Percentiles rank a stretch among this genome's conserved stretches.
Conservation (phyloP, 2,797 vertebrate species). For the Onychomys torridus region DNA sequence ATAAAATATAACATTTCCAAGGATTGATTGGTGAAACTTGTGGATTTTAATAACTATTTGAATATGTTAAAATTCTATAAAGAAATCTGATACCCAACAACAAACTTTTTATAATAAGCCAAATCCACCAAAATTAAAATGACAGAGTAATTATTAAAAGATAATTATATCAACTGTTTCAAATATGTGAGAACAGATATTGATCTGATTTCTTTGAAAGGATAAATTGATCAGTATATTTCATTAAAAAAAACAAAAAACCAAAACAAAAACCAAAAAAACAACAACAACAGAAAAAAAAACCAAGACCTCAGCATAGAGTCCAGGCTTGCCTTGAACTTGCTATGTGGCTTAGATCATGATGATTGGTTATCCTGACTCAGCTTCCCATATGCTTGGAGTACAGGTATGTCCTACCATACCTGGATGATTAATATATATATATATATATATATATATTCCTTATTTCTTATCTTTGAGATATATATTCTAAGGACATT, state of each 20-base stretch:
- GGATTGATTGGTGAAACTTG: neutral
- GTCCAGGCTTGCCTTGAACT: neutral
- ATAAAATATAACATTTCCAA: neutral
- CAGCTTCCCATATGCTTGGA: neutral
- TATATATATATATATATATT: neutral
- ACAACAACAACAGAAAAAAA: too few species aligned
- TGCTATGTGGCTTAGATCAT: neutral
- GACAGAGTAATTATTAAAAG: neutral
- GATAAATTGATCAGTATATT: neutral
- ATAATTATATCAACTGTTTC: neutral
- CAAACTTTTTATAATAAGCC: neutral
- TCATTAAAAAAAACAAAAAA: too few species aligned
- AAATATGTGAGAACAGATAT: neutral
- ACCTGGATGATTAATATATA: neutral
- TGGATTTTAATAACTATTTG: conserved; percentile 6
- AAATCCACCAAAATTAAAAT: neutral
- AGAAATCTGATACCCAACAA: neutral
- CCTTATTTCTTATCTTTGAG: neutral
- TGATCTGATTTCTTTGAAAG: neutral
- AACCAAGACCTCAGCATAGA: neutral
- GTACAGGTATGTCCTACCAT: neutral
- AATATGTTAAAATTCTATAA: conserved; percentile 1
- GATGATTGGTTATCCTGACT: neutral
- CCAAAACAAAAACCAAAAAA: too few species aligned
- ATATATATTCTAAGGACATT: neutral